These are phyloP conservation scores for Oligia fasciuncula DNA, from an alignment of 2,888 invertebrate species.

Conservation along the genomic window DNA sequence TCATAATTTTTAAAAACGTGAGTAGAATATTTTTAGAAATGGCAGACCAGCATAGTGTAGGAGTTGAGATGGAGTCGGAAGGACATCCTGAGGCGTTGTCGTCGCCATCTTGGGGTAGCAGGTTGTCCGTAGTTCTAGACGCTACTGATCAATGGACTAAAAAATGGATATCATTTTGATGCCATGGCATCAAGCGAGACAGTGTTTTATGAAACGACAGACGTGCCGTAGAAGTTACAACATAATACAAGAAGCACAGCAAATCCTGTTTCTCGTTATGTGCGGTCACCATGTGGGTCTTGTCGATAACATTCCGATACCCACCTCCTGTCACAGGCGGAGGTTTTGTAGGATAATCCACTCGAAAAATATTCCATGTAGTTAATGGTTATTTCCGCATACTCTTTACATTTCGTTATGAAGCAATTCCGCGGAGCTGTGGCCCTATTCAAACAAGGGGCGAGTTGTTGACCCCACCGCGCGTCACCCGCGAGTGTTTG, in stretches of 20 bases:
- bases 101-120: too few relatives aligned
- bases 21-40: background rate
- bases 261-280: too few relatives aligned
- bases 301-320: background rate
- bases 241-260: background rate
- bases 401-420: slow-evolving; percentile 43
- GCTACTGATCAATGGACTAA: too few relatives aligned
- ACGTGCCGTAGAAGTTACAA: background rate
- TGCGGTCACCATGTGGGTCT: background rate
- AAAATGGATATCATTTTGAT: background rate
- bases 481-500: slow-evolving; percentile 60
- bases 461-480: slow-evolving; percentile 53
- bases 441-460: slow-evolving; percentile 43
- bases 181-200: background rate
- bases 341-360: background rate
- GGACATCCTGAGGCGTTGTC: background rate
- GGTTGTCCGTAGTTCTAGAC: background rate
- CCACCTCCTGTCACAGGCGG: background rate
- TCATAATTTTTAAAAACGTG: background rate
- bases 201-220: background rate
- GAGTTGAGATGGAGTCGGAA: background rate
- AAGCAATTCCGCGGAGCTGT: slow-evolving; percentile 25
- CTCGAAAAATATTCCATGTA: background rate
- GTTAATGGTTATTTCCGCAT: background rate
- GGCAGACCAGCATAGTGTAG: background rate